Base-by-base conservation (phyloP, 1,140 invertebrate genomes). In the Drosophila sucinea region DNA sequence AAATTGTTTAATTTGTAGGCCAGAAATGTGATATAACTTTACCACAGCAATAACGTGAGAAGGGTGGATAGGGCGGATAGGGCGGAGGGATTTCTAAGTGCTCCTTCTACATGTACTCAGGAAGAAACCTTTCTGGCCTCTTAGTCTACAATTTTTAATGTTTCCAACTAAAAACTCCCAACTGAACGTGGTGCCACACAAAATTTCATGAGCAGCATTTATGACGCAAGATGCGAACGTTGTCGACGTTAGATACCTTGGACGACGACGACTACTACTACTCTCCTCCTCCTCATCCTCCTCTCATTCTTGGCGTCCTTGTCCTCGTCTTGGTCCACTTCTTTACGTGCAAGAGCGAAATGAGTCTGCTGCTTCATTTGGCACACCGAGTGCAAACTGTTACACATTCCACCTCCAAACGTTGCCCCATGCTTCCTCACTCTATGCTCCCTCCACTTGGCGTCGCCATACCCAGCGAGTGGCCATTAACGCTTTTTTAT, bases 401-500 rank as follows among this genome's bases (percentile, higher is more conserved):
- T 47, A 47, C 44, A 47, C 44, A 47, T 47, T 47, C 23, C 44
- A 47, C 44, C 23, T 47, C 35, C 35, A 38, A 38, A 10, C 8
- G 11, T 38, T 7, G 8, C 35, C 25, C 8, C 44, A 47, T 47
- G 35, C 35, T 41, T 4, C 11, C 40, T 41, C 40, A 0, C 23
- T 5, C 44, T 25, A n/a, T 47, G 25, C 23, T 17, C 2, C 8
- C 44, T 27, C 6, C 11, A 47, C 44, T 41, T 41, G 40, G 40
- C n/a, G n/a, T n/a, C n/a, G n/a, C n/a, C 40, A n/a, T 41, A 75
- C 75, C 70, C 72, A 64, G 67, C 79, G 79, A 89, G 83, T 77
- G 77, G 69, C 83, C 84, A 87, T 87, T 89, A 87, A 87, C 83
- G 83, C 84, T 77, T 89, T 87, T 87, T 89, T 89, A 87, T 87